Conservation (phyloP, 2,113 vertebrate genomes). For the Eubucco bourcierii region DNA sequence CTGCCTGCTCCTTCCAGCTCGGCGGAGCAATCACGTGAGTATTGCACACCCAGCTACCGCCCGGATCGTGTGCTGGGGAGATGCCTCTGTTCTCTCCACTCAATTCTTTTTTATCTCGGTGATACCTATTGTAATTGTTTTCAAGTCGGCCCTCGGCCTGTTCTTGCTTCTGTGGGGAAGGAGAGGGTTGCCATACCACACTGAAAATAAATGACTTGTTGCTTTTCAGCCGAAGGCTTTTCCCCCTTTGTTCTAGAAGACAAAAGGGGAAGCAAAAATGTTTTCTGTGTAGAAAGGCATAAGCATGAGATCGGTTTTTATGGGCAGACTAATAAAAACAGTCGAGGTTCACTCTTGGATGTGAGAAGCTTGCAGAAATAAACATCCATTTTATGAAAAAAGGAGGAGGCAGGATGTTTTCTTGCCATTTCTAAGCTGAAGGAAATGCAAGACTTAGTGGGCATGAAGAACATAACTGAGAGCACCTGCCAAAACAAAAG, state of each 20-base stretch:
- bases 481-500: constrained; percentile 67
- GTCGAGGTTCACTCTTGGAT: constrained; percentile 68
- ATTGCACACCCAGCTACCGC: neutral
- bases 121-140: neutral
- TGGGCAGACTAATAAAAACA: constrained; percentile 68
- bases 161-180: constrained; percentile 32
- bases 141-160: neutral
- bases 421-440: constrained; percentile 43
- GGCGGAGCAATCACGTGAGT: constrained; percentile 28
- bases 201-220: constrained; percentile 79
- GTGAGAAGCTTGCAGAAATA: constrained; percentile 59
- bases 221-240: constrained; percentile 77
- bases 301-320: constrained; percentile 72
- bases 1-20: neutral
- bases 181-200: constrained; percentile 46
- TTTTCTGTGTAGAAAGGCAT: constrained; percentile 71
- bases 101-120: constrained; percentile 15
- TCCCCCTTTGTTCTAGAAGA: constrained; percentile 78
- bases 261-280: constrained; percentile 79
- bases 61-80: neutral
- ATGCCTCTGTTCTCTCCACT: neutral
- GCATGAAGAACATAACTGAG: constrained; percentile 42
- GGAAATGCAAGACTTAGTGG: constrained; percentile 46
- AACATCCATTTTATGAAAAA: constrained; percentile 77
- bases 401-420: constrained; percentile 47